phyloP scores from a whole-genome alignment of 2,113 vertebrate genomes.

The Solea solea region DNA sequence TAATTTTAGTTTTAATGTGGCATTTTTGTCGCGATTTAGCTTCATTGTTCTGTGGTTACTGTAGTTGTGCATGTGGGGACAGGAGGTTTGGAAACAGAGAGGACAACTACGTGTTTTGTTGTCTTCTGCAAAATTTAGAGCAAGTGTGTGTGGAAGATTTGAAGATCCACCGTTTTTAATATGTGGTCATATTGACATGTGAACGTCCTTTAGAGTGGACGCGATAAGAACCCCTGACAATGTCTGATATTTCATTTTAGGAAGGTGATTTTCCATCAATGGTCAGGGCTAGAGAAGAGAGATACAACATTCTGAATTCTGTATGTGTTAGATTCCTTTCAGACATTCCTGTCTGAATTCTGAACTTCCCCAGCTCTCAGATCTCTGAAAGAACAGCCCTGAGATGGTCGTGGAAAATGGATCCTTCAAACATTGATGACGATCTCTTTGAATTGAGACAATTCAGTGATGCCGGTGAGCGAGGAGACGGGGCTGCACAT shows the following conservation, averaged over 20 bases:
- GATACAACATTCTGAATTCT: slow-evolving; percentile 11
- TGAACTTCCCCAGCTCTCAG: slow-evolving; percentile 13
- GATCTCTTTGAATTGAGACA: slow-evolving; percentile 29
- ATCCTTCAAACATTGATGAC: slow-evolving; percentile 36
- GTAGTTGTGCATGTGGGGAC: too few species aligned
- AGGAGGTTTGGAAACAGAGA: too few species aligned
- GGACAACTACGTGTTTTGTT: too few species aligned
- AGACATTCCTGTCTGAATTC: slow-evolving; percentile 33
- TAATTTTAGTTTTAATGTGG: too few species aligned
- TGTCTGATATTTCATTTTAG: slow-evolving; percentile 10
- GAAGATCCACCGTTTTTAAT: slow-evolving; percentile 42
- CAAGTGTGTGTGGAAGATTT: background rate
- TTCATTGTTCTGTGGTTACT: too few species aligned
- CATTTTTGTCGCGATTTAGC: too few species aligned
- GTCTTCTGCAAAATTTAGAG: too few species aligned
- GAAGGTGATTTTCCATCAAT: slow-evolving; percentile 34
- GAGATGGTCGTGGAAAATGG: slow-evolving; percentile 16
- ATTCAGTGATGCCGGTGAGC: background rate
- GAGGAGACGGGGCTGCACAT: slow-evolving; percentile 8
- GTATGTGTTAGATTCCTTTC: slow-evolving; percentile 1
- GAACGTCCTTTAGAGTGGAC: background rate
- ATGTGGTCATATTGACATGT: slow-evolving; percentile 28
- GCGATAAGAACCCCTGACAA: background rate
- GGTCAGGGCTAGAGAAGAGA: background rate
- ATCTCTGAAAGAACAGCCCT: slow-evolving; percentile 15